Percentiles rank a stretch among this genome's conserved stretches.
Conservation (phyloP, 2,797 vertebrate genomes). For the Gastrophryne carolinensis region DNA sequence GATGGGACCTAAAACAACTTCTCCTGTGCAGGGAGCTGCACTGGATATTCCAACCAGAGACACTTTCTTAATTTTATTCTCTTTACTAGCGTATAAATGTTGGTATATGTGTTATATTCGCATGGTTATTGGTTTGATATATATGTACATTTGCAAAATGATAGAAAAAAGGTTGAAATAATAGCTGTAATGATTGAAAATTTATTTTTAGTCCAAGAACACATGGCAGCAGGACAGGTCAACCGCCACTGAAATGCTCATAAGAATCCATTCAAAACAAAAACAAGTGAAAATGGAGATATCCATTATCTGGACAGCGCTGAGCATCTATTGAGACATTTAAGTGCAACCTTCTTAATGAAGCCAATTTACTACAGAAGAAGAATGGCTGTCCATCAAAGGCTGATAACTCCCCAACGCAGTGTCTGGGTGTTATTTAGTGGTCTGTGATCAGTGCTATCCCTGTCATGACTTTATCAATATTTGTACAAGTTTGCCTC, state of each 20-base stretch:
- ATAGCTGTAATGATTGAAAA: neutral
- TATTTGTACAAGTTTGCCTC: slow-evolving; percentile 65
- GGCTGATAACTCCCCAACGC: slow-evolving; percentile 32
- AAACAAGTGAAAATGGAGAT: neutral
- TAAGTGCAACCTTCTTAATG: slow-evolving; percentile 74
- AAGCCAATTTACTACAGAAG: slow-evolving; percentile 70
- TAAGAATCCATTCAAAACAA: neutral
- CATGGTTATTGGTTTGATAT: too few relatives aligned
- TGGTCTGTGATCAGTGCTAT: slow-evolving; percentile 63
- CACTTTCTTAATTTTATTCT: too few relatives aligned
- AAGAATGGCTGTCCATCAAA: slow-evolving; percentile 53
- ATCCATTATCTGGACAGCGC: slow-evolving; percentile 55
- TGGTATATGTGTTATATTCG: too few relatives aligned
- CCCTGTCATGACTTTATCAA: slow-evolving; percentile 73
- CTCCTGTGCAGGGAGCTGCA: too few relatives aligned
- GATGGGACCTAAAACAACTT: too few relatives aligned
- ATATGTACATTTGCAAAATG: too few relatives aligned
- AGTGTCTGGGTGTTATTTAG: slow-evolving; percentile 58
- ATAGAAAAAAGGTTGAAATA: too few relatives aligned
- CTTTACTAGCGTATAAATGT: too few relatives aligned
- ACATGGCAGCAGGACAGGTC: slow-evolving; percentile 9
- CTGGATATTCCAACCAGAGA: too few relatives aligned
- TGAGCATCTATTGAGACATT: slow-evolving; percentile 70
- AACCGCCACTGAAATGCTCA: slow-evolving; percentile 13
- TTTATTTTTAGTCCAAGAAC: neutral